Evolutionary conservation across 1,140 invertebrate genomes (phyloP).

Genomic region (Drosophila repletoides): DNA sequence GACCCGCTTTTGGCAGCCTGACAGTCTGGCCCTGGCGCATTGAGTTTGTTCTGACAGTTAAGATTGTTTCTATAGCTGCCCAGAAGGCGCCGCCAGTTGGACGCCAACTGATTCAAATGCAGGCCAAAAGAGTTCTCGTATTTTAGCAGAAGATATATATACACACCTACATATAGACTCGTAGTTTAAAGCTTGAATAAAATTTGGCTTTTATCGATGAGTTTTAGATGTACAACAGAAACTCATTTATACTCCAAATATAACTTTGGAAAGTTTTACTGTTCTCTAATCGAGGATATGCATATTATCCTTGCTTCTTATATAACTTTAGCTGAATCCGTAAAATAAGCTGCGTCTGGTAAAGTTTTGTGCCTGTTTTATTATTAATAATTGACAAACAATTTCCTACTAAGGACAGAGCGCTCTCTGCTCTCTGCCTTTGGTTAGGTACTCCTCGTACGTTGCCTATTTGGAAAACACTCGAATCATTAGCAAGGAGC

Average conservation of each 20-base stretch:
- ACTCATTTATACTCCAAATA: too few relatives aligned
- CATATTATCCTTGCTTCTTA: too few relatives aligned
- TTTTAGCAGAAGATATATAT: conserved; percentile 6
- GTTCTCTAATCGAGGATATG: too few relatives aligned
- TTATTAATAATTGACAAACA: conserved; percentile 21
- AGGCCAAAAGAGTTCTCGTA: conserved; percentile 23
- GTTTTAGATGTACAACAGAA: too few relatives aligned
- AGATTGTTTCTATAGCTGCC: conserved; percentile 40
- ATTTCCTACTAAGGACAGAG: neutral
- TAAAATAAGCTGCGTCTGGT: too few relatives aligned
- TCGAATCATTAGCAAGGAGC: conserved; percentile 40
- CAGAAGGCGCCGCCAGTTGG: conserved; percentile 52
- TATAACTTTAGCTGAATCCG: too few relatives aligned
- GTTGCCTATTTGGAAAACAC: conserved; percentile 24
- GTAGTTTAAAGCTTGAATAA: too few relatives aligned
- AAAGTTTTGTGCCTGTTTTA: too few relatives aligned
- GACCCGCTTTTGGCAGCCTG: conserved; percentile 60
- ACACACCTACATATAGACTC: too few relatives aligned
- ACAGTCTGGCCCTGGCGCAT: conserved; percentile 57
- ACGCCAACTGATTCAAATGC: conserved; percentile 34
- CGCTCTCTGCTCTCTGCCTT: neutral
- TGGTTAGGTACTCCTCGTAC: neutral
- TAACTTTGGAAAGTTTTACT: too few relatives aligned
- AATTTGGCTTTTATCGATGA: too few relatives aligned
- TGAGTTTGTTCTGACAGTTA: conserved; percentile 43